Percentiles rank a stretch among this genome's conserved stretches.
Conservation (phyloP, 2,113 vertebrate species). For the Gobio gobio region DNA sequence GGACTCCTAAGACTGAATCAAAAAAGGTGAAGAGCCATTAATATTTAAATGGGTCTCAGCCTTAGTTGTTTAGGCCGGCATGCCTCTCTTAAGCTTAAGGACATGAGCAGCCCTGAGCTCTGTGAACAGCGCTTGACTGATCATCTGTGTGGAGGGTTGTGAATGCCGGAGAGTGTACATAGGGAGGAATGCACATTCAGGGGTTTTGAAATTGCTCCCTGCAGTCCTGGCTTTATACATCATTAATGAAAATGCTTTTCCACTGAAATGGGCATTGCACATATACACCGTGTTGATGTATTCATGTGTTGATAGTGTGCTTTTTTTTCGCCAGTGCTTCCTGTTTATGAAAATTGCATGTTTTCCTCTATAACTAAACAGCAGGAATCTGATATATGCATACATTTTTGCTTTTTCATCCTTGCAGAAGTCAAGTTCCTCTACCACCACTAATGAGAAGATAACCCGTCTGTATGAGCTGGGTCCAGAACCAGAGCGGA, state of each 20-base stretch:
- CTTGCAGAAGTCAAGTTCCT: conserved; percentile 93
- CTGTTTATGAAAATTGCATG: background rate
- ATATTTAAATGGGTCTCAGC: background rate
- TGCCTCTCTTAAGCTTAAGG: background rate
- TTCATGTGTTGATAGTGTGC: background rate
- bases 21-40: conserved; percentile 84
- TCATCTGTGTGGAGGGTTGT: conserved; percentile 11
- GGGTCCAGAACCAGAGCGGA: conserved; percentile 94
- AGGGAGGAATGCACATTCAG: background rate
- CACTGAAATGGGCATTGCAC: conserved; percentile 9
- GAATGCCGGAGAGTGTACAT: background rate
- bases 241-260: conserved; percentile 39
- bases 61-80: too few relatives aligned
- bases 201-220: conserved; percentile 29
- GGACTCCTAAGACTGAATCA: conserved; percentile 90
- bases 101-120: background rate
- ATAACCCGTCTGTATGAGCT: conserved; percentile 98
- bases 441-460: conserved; percentile 98
- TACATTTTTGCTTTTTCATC: conserved; percentile 2
- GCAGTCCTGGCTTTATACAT: conserved; percentile 20
- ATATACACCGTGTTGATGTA: background rate
- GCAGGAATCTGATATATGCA: background rate
- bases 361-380: background rate
- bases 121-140: background rate
- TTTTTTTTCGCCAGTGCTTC: background rate